phyloP scores from a whole-genome alignment of 2,797 vertebrate species.

The Melanogrammus aeglefinus region DNA sequence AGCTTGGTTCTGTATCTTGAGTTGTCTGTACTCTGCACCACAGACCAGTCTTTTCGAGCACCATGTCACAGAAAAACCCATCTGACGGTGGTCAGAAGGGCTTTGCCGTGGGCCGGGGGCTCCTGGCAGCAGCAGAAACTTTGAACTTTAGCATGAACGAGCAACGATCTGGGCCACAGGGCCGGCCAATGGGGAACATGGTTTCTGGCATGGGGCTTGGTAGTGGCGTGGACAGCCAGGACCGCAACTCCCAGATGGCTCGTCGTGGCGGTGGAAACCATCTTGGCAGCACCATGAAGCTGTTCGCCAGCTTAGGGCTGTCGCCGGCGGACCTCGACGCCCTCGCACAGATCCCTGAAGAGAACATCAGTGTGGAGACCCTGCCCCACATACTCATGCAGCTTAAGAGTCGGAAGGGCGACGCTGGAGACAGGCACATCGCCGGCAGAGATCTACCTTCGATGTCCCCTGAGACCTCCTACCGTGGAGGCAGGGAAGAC shows the following conservation, averaged over 20 bases:
- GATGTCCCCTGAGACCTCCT: slow-evolving; percentile 60
- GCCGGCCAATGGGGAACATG: slow-evolving; percentile 60
- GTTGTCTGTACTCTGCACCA: slow-evolving; percentile 3
- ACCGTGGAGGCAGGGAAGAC: slow-evolving; percentile 59
- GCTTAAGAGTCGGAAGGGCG: slow-evolving; percentile 74
- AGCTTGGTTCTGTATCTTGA: slow-evolving; percentile 50
- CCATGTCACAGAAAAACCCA: slow-evolving; percentile 76
- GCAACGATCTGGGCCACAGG: slow-evolving; percentile 44
- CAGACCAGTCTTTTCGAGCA: neutral
- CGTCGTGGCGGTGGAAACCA: slow-evolving; percentile 45
- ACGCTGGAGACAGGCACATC: slow-evolving; percentile 49
- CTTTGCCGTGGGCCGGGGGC: slow-evolving; percentile 74
- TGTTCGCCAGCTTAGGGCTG: slow-evolving; percentile 77
- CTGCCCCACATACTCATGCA: slow-evolving; percentile 78
- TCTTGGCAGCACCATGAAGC: slow-evolving; percentile 78
- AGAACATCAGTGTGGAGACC: slow-evolving; percentile 78
- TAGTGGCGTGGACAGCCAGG: slow-evolving; percentile 53
- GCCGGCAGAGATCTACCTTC: slow-evolving; percentile 40
- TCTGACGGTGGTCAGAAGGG: slow-evolving; percentile 66
- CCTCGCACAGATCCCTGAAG: slow-evolving; percentile 75
- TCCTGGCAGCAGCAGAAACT: slow-evolving; percentile 75
- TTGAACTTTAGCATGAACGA: slow-evolving; percentile 76
- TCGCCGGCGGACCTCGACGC: slow-evolving; percentile 76
- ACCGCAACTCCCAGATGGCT: slow-evolving; percentile 51
- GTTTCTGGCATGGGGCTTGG: slow-evolving; percentile 54